Evolutionary conservation across 2,797 vertebrate genomes (phyloP).

Genomic region (Liparis tanakae): DNA sequence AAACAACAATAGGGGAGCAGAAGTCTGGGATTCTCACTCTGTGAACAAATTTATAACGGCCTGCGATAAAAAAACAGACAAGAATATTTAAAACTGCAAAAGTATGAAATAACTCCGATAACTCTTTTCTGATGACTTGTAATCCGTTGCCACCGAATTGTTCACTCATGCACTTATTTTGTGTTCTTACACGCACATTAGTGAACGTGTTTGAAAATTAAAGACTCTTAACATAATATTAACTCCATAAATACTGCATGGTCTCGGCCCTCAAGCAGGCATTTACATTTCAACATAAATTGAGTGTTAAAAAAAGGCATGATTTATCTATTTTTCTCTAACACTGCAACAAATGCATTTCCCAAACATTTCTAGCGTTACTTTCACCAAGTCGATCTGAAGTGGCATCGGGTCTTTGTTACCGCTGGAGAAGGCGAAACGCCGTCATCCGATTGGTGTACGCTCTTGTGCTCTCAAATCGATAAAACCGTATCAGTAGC

Average conservation of each 20-base stretch:
- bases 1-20: neutral
- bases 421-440: neutral
- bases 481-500: no score
- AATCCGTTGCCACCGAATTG: no score
- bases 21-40: neutral
- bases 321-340: neutral
- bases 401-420: neutral
- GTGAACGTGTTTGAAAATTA: slow-evolving; percentile 13
- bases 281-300: neutral
- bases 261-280: neutral
- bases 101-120: no score
- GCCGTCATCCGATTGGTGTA: neutral
- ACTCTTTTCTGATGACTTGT: no score
- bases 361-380: neutral
- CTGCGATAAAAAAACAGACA: no score
- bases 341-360: neutral
- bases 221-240: slow-evolving; percentile 16
- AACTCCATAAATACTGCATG: slow-evolving; percentile 9
- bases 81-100: no score
- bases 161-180: no score
- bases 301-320: neutral
- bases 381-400: neutral
- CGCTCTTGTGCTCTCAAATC: no score
- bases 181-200: neutral
- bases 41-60: no score